Evolutionary conservation across 2,797 vertebrate genomes (phyloP).

Genomic region (Pterois miles): DNA sequence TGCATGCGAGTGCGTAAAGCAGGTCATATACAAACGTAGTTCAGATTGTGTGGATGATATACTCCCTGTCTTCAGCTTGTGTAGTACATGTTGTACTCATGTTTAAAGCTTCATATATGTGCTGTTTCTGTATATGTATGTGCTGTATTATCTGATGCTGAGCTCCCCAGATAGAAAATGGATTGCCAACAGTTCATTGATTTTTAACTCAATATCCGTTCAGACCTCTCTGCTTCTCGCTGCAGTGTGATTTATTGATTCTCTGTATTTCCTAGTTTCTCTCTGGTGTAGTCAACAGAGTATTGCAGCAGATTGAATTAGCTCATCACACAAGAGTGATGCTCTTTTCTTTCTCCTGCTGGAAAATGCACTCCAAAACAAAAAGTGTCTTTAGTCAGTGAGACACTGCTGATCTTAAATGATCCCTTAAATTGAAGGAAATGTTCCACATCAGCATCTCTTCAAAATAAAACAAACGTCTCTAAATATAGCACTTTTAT

Average conservation of each 20-base stretch:
- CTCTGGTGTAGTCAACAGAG: neutral
- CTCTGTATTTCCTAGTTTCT: constrained; percentile 6
- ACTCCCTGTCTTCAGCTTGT: neutral
- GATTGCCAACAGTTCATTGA: constrained; percentile 52
- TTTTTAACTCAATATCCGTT: constrained; percentile 50
- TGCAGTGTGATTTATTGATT: constrained; percentile 45
- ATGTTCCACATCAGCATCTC: neutral
- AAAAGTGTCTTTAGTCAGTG: neutral
- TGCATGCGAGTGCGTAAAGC: constrained; percentile 20
- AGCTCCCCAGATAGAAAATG: constrained; percentile 29
- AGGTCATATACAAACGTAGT: constrained; percentile 4
- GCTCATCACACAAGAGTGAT: neutral
- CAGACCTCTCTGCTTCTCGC: constrained; percentile 20
- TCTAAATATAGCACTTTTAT: constrained; percentile 9
- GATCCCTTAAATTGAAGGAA: neutral
- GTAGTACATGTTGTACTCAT: neutral
- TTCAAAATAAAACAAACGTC: neutral
- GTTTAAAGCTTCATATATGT: neutral
- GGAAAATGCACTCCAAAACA: neutral
- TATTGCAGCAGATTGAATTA: neutral
- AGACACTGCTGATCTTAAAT: neutral
- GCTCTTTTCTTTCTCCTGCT: neutral
- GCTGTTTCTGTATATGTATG: neutral
- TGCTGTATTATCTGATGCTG: constrained; percentile 22
- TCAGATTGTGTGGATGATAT: neutral